These are phyloP conservation scores for Bombus terrestris DNA, from an alignment of 1,140 invertebrate species.

Conservation along the genomic window DNA sequence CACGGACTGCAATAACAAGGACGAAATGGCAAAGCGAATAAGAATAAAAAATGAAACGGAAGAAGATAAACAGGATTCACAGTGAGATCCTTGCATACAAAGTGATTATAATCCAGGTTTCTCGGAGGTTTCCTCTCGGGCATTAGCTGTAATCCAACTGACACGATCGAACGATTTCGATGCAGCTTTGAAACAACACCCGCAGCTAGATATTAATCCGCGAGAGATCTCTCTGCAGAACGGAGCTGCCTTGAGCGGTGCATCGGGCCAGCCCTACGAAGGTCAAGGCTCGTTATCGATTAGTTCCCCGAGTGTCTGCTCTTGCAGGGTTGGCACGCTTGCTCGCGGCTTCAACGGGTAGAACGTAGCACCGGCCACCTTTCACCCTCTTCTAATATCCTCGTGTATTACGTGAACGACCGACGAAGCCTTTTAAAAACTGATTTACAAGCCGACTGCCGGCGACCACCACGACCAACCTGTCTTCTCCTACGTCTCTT, in stretches of 20 bases:
- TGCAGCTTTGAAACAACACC: neutral
- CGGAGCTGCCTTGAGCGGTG: slow-evolving; percentile 45
- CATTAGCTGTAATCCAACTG: neutral
- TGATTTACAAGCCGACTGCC: slow-evolving; percentile 38
- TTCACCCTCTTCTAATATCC: neutral
- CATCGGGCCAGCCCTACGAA: slow-evolving; percentile 61
- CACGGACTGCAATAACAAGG: neutral
- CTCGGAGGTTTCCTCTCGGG: neutral
- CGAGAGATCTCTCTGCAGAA: neutral
- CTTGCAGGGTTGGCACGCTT: slow-evolving; percentile 25
- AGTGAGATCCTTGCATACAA: neutral
- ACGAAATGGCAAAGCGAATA: neutral
- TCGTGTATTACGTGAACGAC: slow-evolving; percentile 37
- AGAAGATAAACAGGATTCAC: neutral
- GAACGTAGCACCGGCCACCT: neutral
- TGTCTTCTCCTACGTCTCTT: neutral
- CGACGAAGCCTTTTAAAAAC: slow-evolving; percentile 42
- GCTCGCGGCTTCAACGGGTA: neutral
- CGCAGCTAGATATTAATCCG: slow-evolving; percentile 38
- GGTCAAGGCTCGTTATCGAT: slow-evolving; percentile 76
- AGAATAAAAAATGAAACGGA: too few species aligned
- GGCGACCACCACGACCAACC: neutral
- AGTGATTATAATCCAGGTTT: neutral
- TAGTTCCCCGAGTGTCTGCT: slow-evolving; percentile 44
- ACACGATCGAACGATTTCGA: neutral